Conservation (phyloP, 2,113 vertebrate species). For the Alaudala cheleensis region DNA sequence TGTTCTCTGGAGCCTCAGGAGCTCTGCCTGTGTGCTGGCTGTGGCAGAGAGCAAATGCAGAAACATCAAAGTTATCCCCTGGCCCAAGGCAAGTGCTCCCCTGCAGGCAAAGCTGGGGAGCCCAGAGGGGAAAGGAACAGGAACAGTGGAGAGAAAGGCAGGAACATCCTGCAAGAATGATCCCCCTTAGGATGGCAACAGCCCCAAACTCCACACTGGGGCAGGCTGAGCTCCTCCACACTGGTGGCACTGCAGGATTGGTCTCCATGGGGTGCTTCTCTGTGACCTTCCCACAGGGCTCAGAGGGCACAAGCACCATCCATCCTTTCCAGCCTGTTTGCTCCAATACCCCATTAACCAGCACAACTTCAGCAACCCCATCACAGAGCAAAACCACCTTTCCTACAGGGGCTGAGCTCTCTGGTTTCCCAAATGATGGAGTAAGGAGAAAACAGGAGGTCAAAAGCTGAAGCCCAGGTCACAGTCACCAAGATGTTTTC, state of each 20-base stretch:
- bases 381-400: not conserved
- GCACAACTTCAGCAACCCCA: not conserved
- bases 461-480: not conserved
- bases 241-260: not conserved
- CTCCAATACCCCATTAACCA: not conserved
- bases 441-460: not conserved
- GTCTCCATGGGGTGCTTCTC: not conserved
- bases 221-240: not conserved
- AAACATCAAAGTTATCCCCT: not conserved
- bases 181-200: not conserved
- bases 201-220: not conserved
- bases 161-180: not conserved
- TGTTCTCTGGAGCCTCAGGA: not conserved
- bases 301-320: fast-evolving
- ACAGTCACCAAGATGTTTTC: fast-evolving
- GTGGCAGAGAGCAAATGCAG: not conserved
- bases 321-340: not conserved
- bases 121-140: not conserved
- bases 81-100: not conserved
- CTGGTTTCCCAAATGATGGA: not conserved
- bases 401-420: not conserved
- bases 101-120: not conserved
- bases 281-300: not conserved
- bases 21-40: not conserved
- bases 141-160: fast-evolving